Evolutionary conservation across 2,113 vertebrate species (phyloP).

Genomic region (Beaufortia kweichowensis): DNA sequence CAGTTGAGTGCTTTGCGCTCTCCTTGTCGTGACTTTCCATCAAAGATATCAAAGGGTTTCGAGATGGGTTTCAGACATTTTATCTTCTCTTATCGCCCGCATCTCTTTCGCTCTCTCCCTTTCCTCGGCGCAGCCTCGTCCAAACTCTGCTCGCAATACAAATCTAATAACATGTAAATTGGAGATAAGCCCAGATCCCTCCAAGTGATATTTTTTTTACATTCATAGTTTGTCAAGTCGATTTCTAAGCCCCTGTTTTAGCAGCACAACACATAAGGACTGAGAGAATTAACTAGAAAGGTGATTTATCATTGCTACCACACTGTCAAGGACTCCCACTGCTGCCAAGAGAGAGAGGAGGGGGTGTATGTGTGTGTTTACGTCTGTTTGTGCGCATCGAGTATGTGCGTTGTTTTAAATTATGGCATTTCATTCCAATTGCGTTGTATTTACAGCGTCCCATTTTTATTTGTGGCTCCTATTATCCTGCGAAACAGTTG

Average conservation of each 20-base stretch:
- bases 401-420: constrained; percentile 85
- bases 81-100: constrained; percentile 70
- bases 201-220: constrained; percentile 83
- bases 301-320: constrained; percentile 99
- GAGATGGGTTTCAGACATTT: constrained; percentile 72
- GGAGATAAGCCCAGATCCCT: constrained; percentile 79
- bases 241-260: constrained; percentile 98
- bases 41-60: constrained; percentile 73
- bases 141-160: constrained; percentile 69
- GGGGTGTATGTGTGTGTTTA: constrained; percentile 51
- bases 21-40: constrained; percentile 67
- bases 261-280: constrained; percentile 97
- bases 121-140: constrained; percentile 58
- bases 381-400: constrained; percentile 62
- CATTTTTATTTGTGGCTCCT: constrained; percentile 99
- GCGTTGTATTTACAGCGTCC: constrained; percentile 99
- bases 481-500: constrained; percentile 99
- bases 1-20: constrained; percentile 67
- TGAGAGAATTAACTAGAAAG: constrained; percentile 99
- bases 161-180: constrained; percentile 82
- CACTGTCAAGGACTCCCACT: constrained; percentile 99
- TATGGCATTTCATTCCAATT: constrained; percentile 99
- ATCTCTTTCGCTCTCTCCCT: constrained; percentile 55
- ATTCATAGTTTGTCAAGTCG: constrained; percentile 99
- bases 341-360: constrained; percentile 92